Evolutionary conservation across 2,888 invertebrate genomes (phyloP).

Genomic region (Caenorhabditis becei): DNA sequence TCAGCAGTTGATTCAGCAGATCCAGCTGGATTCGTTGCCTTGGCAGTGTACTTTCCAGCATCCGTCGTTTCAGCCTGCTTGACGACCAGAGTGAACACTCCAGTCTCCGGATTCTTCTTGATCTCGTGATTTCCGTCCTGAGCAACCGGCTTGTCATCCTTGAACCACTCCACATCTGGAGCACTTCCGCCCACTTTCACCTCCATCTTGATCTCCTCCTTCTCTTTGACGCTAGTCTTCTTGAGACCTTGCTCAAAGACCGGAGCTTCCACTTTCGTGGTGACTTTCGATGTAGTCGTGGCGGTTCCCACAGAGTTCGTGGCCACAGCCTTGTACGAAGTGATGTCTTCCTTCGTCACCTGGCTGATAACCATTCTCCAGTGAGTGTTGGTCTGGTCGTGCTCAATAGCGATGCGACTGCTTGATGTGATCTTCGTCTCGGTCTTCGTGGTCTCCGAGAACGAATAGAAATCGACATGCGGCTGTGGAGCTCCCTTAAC

Average conservation of each 20-base stretch:
- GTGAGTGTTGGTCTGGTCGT: conserved; percentile 79
- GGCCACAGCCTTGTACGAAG: conserved; percentile 86
- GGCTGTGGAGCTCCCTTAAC: conserved; percentile 80
- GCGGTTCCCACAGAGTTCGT: conserved; percentile 85
- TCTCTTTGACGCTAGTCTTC: conserved; percentile 86
- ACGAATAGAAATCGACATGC: conserved; percentile 79
- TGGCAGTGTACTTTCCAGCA: conserved; percentile 70
- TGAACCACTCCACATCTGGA: conserved; percentile 93
- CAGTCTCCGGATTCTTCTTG: conserved; percentile 84
- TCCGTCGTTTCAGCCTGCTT: conserved; percentile 65
- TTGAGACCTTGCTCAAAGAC: conserved; percentile 87
- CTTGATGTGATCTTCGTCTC: conserved; percentile 70
- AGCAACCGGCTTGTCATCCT: conserved; percentile 85
- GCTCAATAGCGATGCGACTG: conserved; percentile 73
- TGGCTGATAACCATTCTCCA: conserved; percentile 83
- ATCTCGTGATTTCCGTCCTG: conserved; percentile 83
- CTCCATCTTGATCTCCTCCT: conserved; percentile 83
- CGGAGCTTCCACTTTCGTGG: conserved; percentile 81
- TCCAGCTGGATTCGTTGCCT: conserved; percentile 71
- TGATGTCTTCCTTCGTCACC: conserved; percentile 60
- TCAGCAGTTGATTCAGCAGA: conserved; percentile 65
- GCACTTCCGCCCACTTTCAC: conserved; percentile 91
- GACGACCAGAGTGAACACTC: conserved; percentile 81
- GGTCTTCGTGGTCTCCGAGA: conserved; percentile 66
- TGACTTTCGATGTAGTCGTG: conserved; percentile 76